Conservation (phyloP, 1,140 invertebrate species). For the Pseudomyrmex sp. region DNA sequence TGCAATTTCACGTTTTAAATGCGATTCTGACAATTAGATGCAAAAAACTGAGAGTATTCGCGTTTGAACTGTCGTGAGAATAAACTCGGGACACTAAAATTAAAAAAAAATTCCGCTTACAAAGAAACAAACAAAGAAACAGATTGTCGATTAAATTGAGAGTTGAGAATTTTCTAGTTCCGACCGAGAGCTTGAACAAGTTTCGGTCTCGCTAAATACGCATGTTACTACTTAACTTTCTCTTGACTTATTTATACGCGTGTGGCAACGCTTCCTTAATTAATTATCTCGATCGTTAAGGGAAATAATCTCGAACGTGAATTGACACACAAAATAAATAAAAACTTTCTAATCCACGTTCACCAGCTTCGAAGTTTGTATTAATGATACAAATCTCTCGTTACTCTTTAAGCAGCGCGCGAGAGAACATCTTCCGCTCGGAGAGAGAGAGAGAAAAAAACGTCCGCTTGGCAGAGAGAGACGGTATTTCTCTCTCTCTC, state of each 20-base stretch:
- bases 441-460: neutral
- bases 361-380: too few relatives aligned
- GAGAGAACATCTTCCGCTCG: neutral
- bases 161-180: neutral
- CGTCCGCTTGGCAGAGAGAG: neutral
- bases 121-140: neutral
- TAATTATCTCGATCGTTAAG: neutral
- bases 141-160: too few relatives aligned
- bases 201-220: neutral
- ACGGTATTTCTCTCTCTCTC: neutral
- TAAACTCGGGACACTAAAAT: too few relatives aligned
- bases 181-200: neutral
- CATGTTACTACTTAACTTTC: neutral
- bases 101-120: too few relatives aligned
- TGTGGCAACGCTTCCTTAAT: neutral
- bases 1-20: too few relatives aligned
- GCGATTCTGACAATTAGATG: too few relatives aligned
- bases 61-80: too few relatives aligned
- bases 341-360: constrained; percentile 19
- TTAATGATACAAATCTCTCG: constrained; percentile 25
- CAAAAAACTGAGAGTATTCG: too few relatives aligned
- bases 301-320: neutral
- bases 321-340: constrained; percentile 11
- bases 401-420: neutral
- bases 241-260: too few relatives aligned